Evolutionary conservation across 2,797 vertebrate species (phyloP), one percentile per base, ranked within the genome.

Genomic region (Bradypodion pumilum): DNA sequence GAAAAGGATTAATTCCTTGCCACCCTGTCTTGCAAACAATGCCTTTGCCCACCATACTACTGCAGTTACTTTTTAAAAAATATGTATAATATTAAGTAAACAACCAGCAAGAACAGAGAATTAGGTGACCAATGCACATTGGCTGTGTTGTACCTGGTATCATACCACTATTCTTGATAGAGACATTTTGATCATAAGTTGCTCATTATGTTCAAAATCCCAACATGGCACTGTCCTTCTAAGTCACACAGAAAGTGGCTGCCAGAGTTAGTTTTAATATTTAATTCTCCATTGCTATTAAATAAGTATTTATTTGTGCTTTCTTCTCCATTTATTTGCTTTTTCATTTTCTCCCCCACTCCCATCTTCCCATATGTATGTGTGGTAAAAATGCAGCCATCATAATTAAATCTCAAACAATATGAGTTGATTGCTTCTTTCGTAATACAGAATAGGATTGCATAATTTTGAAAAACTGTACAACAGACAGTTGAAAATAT

Each of bases 341-440:
- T n/a, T 93, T 88, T 91, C 90, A 85, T 91, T 75, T 81, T 23
- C n/a, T 81, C 66, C 69, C 62, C 60, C 44, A 68, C 35, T 40
- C 25, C 35, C 75, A 2, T 83, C 77, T 82, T 46, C 81, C 56
- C 12, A 70, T 56, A 21, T 76, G 63, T 74, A 79, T 80, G 75
- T 81, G 74, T 65, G 89, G 59, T 89, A 89, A 90, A 83, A 88
- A 90, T 90, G 90, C 91, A 91, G 86, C 89, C 89, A 91, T 83
- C 88, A 89, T 94, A 90, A 93, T 93, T 93, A 90, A 86, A 85
- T 82, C 74, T 88, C 68, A 93, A 92, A 93, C 93, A 94, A 92
- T 91, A 87, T 87, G 63, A 91, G 85, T 40, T 92, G 92, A 94
- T 94, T 92, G 91, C 85, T 85, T 93, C 92, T 89, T 93, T 93